Evolutionary conservation across 2,888 invertebrate species (phyloP).

Genomic region (Parnassius apollo): DNA sequence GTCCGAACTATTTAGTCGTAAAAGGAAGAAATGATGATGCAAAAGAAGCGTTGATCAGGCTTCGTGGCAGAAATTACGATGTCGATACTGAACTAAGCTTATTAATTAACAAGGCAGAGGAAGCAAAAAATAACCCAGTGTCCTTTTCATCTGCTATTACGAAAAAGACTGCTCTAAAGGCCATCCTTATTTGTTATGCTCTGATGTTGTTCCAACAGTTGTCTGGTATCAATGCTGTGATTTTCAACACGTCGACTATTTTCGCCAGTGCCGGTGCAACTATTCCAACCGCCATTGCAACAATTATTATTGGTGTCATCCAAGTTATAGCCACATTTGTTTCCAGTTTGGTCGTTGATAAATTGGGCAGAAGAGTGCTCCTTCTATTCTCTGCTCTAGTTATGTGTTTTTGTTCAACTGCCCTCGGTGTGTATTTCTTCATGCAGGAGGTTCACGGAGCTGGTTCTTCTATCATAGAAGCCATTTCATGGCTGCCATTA

Average conservation of each 20-base stretch:
- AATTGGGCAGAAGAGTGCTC: conserved; percentile 88
- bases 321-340: conserved; percentile 89
- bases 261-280: conserved; percentile 84
- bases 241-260: conserved; percentile 89
- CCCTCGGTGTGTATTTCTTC: conserved; percentile 88
- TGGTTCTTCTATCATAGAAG: conserved; percentile 59
- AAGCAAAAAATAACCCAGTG: conserved; percentile 73
- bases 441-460: conserved; percentile 56
- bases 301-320: conserved; percentile 91
- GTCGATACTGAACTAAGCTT: conserved; percentile 83
- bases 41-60: conserved; percentile 83
- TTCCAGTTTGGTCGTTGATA: conserved; percentile 90
- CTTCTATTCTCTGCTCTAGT: conserved; percentile 85
- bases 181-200: conserved; percentile 86
- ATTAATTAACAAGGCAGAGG: conserved; percentile 80
- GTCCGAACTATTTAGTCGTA: conserved; percentile 86
- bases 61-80: conserved; percentile 88
- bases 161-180: conserved; percentile 83
- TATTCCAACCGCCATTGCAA: conserved; percentile 81
- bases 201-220: conserved; percentile 96
- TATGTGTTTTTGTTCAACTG: conserved; percentile 85
- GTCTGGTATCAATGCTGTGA: conserved; percentile 91
- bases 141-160: conserved; percentile 81
- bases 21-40: conserved; percentile 85
- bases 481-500: conserved; percentile 88